Conservation (phyloP, 2,113 vertebrate species). For the Lycocorax pyrrhopterus region DNA sequence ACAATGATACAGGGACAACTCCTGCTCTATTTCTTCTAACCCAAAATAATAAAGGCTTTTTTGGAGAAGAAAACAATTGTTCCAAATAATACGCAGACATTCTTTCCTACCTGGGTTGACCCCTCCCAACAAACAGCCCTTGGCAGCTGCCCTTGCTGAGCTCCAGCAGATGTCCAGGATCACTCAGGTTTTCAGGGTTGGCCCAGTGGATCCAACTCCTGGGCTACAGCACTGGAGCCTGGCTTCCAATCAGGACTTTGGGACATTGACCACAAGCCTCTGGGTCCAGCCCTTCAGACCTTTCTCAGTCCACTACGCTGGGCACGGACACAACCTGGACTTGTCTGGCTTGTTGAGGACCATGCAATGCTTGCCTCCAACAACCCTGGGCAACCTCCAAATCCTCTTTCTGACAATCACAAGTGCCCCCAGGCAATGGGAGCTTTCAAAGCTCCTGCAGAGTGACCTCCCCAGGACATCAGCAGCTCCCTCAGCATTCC, state of each 20-base stretch:
- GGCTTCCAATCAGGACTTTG: not conserved
- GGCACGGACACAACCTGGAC: too few relatives aligned
- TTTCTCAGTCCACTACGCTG: fast-evolving
- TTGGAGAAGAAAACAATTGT: not conserved
- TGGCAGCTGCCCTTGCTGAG: not conserved
- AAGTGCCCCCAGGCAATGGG: too few relatives aligned
- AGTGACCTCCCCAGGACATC: not conserved
- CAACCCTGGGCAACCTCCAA: not conserved
- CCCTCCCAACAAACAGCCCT: not conserved
- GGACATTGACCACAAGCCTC: not conserved
- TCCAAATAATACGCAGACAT: too few relatives aligned
- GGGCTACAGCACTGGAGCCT: too few relatives aligned
- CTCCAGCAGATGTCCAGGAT: not conserved
- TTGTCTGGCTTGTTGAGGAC: not conserved
- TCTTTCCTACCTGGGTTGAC: not conserved
- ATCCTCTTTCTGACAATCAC: not conserved
- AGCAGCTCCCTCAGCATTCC: not conserved
- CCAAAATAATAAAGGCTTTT: not conserved
- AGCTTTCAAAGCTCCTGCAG: fast-evolving
- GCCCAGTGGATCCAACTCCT: not conserved
- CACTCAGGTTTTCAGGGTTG: not conserved
- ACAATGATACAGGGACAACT: not conserved
- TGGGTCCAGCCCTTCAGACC: fast-evolving
- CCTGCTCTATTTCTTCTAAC: not conserved
- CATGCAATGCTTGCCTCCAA: not conserved